Percentiles rank a stretch among this genome's conserved stretches.
phyloP scores from a whole-genome alignment of 2,113 vertebrate species.

The Caranx ignobilis region DNA sequence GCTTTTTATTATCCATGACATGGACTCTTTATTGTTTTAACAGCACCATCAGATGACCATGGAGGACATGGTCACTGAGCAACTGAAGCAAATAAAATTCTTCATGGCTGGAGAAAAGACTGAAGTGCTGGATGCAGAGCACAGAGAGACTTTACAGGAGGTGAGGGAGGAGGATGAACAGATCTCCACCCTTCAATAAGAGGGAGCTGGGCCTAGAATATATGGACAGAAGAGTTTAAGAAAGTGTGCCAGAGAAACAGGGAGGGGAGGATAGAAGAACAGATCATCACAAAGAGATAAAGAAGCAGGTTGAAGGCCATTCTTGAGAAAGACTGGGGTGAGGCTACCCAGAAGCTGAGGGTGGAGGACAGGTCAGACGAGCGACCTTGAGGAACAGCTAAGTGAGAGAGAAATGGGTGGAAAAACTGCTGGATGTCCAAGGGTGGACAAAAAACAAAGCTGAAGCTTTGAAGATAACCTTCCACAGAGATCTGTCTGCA shows the following conservation, averaged over 20 bases:
- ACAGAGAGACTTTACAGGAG: neutral
- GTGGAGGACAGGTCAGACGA: neutral
- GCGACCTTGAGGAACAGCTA: neutral
- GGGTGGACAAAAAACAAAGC: neutral
- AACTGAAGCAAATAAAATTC: neutral
- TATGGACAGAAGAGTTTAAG: neutral
- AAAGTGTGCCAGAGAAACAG: neutral
- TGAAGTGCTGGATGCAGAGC: neutral
- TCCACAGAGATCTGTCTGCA: conserved; percentile 2
- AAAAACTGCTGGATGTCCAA: neutral
- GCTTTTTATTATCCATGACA: neutral
- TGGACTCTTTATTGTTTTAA: neutral
- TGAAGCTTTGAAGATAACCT: neutral
- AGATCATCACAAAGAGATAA: neutral
- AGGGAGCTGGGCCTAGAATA: neutral
- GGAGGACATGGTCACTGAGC: neutral
- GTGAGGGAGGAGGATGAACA: neutral
- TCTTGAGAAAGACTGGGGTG: neutral
- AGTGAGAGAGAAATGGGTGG: neutral
- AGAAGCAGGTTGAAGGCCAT: neutral
- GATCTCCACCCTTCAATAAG: neutral
- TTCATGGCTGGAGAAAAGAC: neutral
- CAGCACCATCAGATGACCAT: neutral
- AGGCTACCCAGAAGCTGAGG: neutral
- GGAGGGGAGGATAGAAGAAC: neutral